Evolutionary conservation across 2,888 invertebrate species (phyloP), one percentile per base, ranked within the genome.

Genomic region (Lithophane socia): DNA sequence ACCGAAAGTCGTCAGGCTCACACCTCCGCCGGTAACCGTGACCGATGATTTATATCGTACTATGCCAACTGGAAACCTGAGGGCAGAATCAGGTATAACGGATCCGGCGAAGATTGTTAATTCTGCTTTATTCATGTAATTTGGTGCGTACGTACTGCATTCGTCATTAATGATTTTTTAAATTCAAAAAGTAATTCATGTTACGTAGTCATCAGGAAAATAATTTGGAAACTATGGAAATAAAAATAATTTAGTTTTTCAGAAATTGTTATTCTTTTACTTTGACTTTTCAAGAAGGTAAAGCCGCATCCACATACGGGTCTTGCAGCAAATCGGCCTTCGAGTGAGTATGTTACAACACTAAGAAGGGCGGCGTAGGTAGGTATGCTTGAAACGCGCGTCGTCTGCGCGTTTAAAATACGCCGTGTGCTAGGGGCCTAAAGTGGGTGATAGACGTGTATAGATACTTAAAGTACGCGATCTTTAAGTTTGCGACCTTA

Each of bases 61-160:
- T 16, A 73, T 94, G 21, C 77, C 88, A 5, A 92, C 88, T 3
- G 92, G 92, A 16, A 92, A 91, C 73, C 65, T 92, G 16, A 86
- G 90, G 44, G 86, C 87, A 0, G 90, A 91, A 76, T 78, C 92
- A 44, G 92, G 89, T 7, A 63, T 90, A 18, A 83, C 84, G n/a
- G 88, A 76, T 66, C 54, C 64, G 13, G 87, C 87, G 12, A 85
- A 75, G 65, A 68, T 85, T 56, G 66, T 88, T 13, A 82, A 71
- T 61, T 85, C 83, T 64, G 79, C 13, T 56, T 68, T 69, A 68
- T 83, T 66, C 63, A 8, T 82, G 24, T 87, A 70, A 18, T 67
- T n/a, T 37, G 21, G 13, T 66, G 42, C 37, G 3, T 16, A 24
- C 1, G 13, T 52, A n/a, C 8, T 47, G n/a, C 47, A n/a, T 71